These are phyloP conservation scores for Trichosurus vulpecula DNA, from an alignment of 2,797 vertebrate genomes.

Conservation along the genomic window DNA sequence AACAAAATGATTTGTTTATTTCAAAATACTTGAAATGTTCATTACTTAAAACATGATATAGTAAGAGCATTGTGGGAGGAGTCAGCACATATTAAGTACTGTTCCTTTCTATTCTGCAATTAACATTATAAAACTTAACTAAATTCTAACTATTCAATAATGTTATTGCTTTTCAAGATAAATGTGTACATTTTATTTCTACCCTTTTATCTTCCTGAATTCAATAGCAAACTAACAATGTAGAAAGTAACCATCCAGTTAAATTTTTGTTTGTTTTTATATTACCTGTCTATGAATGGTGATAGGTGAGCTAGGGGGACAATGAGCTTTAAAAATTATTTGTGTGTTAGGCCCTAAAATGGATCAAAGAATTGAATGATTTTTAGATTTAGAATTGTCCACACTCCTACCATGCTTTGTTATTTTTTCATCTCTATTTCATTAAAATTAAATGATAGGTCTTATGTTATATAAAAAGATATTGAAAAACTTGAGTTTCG, in stretches of 20 bases:
- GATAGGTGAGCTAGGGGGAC: neutral
- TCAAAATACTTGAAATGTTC: slow-evolving; percentile 7
- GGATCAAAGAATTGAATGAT: neutral
- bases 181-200: neutral
- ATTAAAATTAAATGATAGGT: neutral
- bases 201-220: slow-evolving; percentile 4
- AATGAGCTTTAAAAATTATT: slow-evolving; percentile 34
- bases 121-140: slow-evolving; percentile 14
- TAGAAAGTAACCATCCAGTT: neutral
- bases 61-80: neutral
- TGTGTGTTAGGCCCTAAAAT: neutral
- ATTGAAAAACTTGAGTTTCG: neutral
- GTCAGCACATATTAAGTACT: neutral
- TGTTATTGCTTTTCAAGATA: neutral
- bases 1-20: neutral
- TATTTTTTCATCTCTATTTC: slow-evolving; percentile 7
- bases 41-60: neutral
- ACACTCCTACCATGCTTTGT: neutral
- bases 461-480: neutral
- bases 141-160: slow-evolving; percentile 6
- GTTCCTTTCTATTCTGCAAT: neutral
- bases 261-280: neutral
- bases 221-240: neutral
- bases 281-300: neutral
- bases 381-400: neutral